Evolutionary conservation across 2,113 vertebrate species (phyloP), one percentile per base, ranked within the genome.

Genomic region (Promerops cafer): DNA sequence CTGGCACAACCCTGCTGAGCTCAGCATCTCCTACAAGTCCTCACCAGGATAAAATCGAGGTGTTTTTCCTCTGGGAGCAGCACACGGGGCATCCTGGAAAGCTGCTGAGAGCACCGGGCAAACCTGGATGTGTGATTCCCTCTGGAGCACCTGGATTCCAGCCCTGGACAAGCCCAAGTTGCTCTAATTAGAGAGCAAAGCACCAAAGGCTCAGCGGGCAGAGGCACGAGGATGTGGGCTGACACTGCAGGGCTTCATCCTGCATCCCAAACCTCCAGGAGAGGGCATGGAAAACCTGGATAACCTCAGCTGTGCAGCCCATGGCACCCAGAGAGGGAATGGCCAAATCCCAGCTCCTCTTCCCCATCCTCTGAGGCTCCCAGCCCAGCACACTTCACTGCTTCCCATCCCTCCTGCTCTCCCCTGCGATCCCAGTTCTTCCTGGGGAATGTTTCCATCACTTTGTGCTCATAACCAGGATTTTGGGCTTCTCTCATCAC

Each of bases 41-140:
- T 28, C 23, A 10, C 10, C 0, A 1, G 1, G 7, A 30, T 35
- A 22, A 60, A 47, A 80, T 0, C 0, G 28, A 72, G 68, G 66
- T 2, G 6, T 35, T 66, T 83, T 30, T 15, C n/a, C 49, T 2
- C 0, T 1, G 8, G 91, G 63, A 83, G 50, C 33, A 39, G 82
- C 0, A 0, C 87, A 3, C 0, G 8, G 81, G 31, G 28, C 45
- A 71, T 54, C 56, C 42, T 2, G 1, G 64, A 60, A 6, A 70
- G 63, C 6, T 23, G 54, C 52, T 0, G 1, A 59, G 37, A 76
- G 40, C 33, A 44, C 16, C 0, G 1, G 39, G 27, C 28, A 37
- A 30, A 42, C 7, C 33, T 35, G 37, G 63, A 7, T 4, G 6
- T 0, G 9, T 0, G 8, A 24, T 18, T 37, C 16, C 47, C 74